A percentile compares a stretch with the other conserved stretches of the same genome.
Conservation (phyloP, 2,113 vertebrate species). For the Paratilapia polleni region DNA sequence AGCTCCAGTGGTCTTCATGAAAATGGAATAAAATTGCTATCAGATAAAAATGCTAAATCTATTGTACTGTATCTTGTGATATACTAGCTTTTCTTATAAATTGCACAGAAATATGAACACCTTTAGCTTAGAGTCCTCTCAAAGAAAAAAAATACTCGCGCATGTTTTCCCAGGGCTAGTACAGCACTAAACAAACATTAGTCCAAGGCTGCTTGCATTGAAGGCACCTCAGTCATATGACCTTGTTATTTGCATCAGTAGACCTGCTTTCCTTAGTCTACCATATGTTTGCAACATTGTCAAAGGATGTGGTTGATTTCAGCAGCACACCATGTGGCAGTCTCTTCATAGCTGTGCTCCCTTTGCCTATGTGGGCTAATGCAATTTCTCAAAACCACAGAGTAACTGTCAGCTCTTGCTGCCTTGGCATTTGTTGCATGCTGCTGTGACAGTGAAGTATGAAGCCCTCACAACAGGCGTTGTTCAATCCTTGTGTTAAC, state of each 20-base stretch:
- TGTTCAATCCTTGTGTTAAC: slow-evolving; percentile 21
- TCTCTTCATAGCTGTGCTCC: slow-evolving; percentile 41
- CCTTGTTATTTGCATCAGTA: slow-evolving; percentile 41
- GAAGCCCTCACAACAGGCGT: neutral
- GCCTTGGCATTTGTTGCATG: slow-evolving; percentile 22
- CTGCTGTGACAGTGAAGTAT: slow-evolving; percentile 21
- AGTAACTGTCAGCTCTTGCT: slow-evolving; percentile 59
- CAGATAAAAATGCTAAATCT: neutral
- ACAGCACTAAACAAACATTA: neutral
- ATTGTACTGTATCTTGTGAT: neutral
- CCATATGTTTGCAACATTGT: slow-evolving; percentile 40
- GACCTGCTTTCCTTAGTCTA: slow-evolving; percentile 32
- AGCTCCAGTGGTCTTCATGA: neutral
- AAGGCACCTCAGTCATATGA: slow-evolving; percentile 1
- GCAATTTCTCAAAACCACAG: slow-evolving; percentile 69
- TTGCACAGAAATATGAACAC: neutral
- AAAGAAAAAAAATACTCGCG: neutral
- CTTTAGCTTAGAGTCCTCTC: neutral
- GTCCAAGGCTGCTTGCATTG: slow-evolving; percentile 22
- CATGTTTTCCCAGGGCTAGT: neutral
- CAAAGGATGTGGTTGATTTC: slow-evolving; percentile 72
- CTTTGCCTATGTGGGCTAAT: slow-evolving; percentile 41
- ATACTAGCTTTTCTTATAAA: neutral
- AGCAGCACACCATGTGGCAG: slow-evolving; percentile 16
- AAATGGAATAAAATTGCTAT: neutral